Evolutionary conservation across 2,797 vertebrate species (phyloP).

Genomic region (Merluccius polli): DNA sequence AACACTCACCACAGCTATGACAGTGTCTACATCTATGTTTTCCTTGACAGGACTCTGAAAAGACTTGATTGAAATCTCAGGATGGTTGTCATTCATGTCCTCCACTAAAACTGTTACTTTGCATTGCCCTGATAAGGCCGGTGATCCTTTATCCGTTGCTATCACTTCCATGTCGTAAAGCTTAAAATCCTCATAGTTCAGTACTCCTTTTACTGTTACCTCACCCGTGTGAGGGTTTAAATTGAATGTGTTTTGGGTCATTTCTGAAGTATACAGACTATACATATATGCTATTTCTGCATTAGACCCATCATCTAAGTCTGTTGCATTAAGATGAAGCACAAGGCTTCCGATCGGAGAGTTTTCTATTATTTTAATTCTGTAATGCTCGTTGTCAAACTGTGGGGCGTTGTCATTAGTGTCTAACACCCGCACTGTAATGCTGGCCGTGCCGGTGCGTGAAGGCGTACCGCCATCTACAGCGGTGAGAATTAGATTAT

Average conservation of each 20-base stretch:
- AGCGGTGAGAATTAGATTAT: conserved; percentile 65
- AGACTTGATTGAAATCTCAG: conserved; percentile 50
- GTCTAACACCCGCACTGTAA: conserved; percentile 54
- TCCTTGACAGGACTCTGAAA: conserved; percentile 56
- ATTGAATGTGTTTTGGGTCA: conserved; percentile 44
- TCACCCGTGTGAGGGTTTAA: conserved; percentile 59
- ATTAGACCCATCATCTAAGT: conserved; percentile 60
- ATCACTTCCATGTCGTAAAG: conserved; percentile 46
- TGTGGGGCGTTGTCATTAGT: conserved; percentile 39
- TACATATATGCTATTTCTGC: conserved; percentile 57
- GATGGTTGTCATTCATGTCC: conserved; percentile 44
- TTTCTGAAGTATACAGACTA: conserved; percentile 50
- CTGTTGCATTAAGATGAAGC: conserved; percentile 51
- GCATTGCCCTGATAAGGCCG: background rate
- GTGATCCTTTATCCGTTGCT: conserved; percentile 27
- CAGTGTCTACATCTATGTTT: conserved; percentile 46
- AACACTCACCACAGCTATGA: conserved; percentile 50
- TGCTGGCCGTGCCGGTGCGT: conserved; percentile 52
- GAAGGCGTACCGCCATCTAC: conserved; percentile 62
- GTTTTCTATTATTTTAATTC: conserved; percentile 53
- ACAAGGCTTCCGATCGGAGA: conserved; percentile 50
- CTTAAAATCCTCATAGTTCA: conserved; percentile 63
- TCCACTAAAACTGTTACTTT: conserved; percentile 14
- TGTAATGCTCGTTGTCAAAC: conserved; percentile 44
- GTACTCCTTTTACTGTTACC: conserved; percentile 43